Base-by-base conservation (phyloP, 2,113 vertebrate genomes). In the Cheilinus undulatus region DNA sequence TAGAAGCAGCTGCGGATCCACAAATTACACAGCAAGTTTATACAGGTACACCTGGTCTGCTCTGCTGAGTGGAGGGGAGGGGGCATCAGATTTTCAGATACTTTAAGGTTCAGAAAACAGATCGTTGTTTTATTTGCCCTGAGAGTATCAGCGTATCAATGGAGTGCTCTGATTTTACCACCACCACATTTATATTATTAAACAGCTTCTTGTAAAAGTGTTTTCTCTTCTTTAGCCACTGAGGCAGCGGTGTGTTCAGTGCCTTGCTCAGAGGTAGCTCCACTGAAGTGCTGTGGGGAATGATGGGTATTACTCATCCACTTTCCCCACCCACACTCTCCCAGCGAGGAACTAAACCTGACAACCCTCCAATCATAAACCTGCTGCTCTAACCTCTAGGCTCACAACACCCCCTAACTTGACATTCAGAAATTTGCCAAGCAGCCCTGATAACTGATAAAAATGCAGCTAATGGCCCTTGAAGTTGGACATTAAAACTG, bases 11-110 rank as follows among this genome's bases (percentile, higher is more conserved):
- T 90, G 93, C 93, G 96, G 95, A 96, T 97, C 94, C 94, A 94
- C 93, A 95, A 94, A 96, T 95, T 96, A 93, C 94, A 88, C 83
- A 78, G 82, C 96, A 94, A 93, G 96, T 97, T 95, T 88, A 89
- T 94, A 96, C 97, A 97, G 88, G 95, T 87, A 91, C 49, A 58
- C 52, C 63, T 77, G 69, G 43, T 65, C 65, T 71, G 59, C 68
- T 69, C 74, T 72, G 69, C 75, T 72, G 48, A 45, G 46, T 57
- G 45, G 49, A 45, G 8, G 60, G 11, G 14, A 0, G 20, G 49
- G 17, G 1, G 30, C 0, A 15, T 61, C 73, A 77, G 17, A 32
- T 52, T 65, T 43, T 68, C 54, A 73, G 34, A 23, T 51, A 30
- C 24, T 69, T 67, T 13, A 64, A 54, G 10, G 28, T 26, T 60